A percentile compares a stretch with the other conserved stretches of the same genome.
Conservation (phyloP, 2,888 invertebrate genomes). For the Brachycybe producta region DNA sequence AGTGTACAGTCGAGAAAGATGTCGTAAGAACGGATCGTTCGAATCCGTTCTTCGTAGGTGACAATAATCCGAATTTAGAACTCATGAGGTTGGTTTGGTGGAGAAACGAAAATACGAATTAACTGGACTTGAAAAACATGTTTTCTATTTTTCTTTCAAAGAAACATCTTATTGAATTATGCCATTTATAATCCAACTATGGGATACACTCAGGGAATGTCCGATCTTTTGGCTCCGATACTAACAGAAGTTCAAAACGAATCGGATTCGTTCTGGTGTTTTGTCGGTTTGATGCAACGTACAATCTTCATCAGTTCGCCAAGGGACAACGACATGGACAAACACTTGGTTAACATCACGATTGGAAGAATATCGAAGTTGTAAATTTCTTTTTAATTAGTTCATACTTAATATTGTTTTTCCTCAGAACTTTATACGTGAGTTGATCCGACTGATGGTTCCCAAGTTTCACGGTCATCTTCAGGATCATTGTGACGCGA, state of each 20-base stretch:
- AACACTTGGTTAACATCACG: constrained; percentile 53
- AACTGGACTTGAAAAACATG: constrained; percentile 31
- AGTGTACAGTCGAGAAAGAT: constrained; percentile 83
- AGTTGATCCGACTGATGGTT: constrained; percentile 73
- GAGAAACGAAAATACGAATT: constrained; percentile 28
- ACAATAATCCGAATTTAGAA: constrained; percentile 74
- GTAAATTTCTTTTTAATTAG: not conserved
- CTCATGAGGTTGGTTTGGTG: constrained; percentile 49
- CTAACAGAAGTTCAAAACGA: constrained; percentile 78
- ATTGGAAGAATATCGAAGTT: not conserved
- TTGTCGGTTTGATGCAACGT: constrained; percentile 92
- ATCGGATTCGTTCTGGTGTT: constrained; percentile 97
- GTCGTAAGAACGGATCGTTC: constrained; percentile 90
- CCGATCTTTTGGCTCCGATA: constrained; percentile 86
- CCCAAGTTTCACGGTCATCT: constrained; percentile 82
- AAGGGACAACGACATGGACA: constrained; percentile 87
- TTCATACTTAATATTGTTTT: constrained; percentile 10
- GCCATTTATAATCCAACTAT: constrained; percentile 68
- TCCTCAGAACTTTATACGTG: constrained; percentile 59
- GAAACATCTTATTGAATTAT: constrained; percentile 81
- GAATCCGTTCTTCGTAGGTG: constrained; percentile 81
- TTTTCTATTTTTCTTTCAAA: constrained; percentile 27
- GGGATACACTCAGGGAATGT: constrained; percentile 93
- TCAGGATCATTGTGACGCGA: constrained; percentile 66
- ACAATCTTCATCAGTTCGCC: constrained; percentile 91